phyloP scores from a whole-genome alignment of 2,797 vertebrate species.

The Ispidina picta region DNA sequence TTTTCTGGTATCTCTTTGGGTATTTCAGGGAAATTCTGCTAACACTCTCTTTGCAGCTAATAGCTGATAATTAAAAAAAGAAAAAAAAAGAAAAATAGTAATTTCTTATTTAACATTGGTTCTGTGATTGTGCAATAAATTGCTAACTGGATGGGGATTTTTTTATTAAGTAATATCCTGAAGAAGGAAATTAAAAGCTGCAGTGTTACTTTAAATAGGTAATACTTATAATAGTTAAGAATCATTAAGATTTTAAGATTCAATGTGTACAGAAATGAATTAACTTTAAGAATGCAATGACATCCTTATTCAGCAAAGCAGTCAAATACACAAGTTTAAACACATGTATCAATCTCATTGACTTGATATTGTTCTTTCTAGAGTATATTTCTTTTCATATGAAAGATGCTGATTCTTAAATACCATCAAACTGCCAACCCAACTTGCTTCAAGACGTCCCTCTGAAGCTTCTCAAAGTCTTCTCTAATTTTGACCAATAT shows the following conservation, averaged over 20 bases:
- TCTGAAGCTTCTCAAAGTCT: conserved; percentile 56
- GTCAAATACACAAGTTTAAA: conserved; percentile 44
- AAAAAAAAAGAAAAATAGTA: not conserved
- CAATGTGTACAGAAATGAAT: not conserved
- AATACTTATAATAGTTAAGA: not conserved
- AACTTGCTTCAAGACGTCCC: conserved; percentile 45
- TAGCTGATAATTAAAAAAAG: not conserved
- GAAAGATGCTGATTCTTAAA: conserved; percentile 46
- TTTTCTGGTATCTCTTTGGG: not conserved
- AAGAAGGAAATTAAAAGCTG: not conserved
- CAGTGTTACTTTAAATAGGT: not conserved
- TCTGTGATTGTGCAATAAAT: not conserved
- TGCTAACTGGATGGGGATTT: not conserved
- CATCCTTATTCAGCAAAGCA: conserved; percentile 3
- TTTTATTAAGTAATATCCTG: not conserved
- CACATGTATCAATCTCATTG: conserved; percentile 50
- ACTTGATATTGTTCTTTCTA: conserved; percentile 50
- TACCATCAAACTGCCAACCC: conserved; percentile 30
- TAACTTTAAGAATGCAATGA: not conserved
- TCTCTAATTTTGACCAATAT: conserved; percentile 44
- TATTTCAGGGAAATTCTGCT: not conserved
- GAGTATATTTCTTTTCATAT: conserved; percentile 67
- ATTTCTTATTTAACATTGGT: not conserved
- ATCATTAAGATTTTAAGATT: not conserved
- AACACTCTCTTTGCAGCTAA: not conserved